Base-by-base conservation (phyloP, 2,797 vertebrate species). In the Falco cherrug region DNA sequence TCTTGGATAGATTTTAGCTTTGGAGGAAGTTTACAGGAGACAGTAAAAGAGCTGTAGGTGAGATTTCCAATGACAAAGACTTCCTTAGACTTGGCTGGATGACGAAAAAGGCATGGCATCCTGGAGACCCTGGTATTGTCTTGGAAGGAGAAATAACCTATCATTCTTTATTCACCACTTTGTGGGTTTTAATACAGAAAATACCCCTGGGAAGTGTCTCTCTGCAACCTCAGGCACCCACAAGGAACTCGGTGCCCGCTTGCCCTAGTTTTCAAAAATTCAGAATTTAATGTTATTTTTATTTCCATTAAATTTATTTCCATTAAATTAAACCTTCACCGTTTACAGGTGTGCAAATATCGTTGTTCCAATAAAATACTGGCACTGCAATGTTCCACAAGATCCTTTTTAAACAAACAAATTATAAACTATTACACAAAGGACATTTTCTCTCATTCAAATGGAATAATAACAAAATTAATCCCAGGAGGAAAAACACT, bases 401-500 rank as follows among this genome's bases (percentile, higher is more conserved):
- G 63, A 90, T 45, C 45, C 50, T 93, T 93, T 90, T 91, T 81
- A 86, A 95, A 84, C 63, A 95, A 88, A 22, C 67, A 54, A 95
- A 91, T 93, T 94, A 54, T 67, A 19, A 96, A 93, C 5, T 67
- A 51, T 54, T 92, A 87, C n/a, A 83, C 70, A 89, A 95, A 94
- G 39, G 51, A 37, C 67, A 70, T 94, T 93, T 96, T 84, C n/a
- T 74, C 90, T 90, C 45, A 61, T 94, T 87, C 84, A 85, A 90
- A 94, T 21, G 6, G 33, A 90, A 94, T 86, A 91, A 87, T 57
- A 88, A 90, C 53, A 87, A 94, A 93, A 89, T 60, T 92, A 95
- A 68, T 93, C 78, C 33, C n/a, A 87, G 70, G 64, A 94, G 57
- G 43, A 53, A 93, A 89, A 95, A 82, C 65, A 68, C 24, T 81